Evolutionary conservation across 2,888 invertebrate species (phyloP), one percentile per base, ranked within the genome.

Genomic region (Malthinus seriepunctatus): DNA sequence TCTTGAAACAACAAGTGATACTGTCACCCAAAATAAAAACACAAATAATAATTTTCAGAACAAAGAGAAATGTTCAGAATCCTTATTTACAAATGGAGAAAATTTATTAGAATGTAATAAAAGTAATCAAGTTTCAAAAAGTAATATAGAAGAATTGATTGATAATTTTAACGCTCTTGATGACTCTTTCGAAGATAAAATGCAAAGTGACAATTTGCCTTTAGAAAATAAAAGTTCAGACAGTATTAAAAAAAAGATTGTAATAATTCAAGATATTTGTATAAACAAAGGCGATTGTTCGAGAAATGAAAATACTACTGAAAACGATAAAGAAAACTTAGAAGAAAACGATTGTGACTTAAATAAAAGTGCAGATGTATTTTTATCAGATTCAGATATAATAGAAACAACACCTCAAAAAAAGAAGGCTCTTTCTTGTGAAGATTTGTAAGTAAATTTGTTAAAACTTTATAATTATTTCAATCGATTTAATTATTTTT

Each of bases 391-490:
- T 50, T 62, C 63, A 3, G 73, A 74, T 62, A 59, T 75, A 32
- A 69, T 76, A 2, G 73, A 75, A 60, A 68, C 66, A 3, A 75
- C 76, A 8, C 75, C 75, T 2, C 69, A 72, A 55, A 71, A 55
- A 38, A 42, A 32, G 32, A 55, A 52, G 34, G 34, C 60, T 8
- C 11, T 32, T 9, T 42, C 59, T 39, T 32, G 51, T n/a, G 52
- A 51, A 9, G 39, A 33, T 11, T 6, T 57, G 44, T 57, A 50
- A 44, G 55, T 56, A 49, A 9, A 10, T 51, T 14, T 14, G 45
- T 35, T 32, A 51, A 4, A 8, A 23, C 11, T 15, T 10, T 47
- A 10, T 12, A 8, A 7, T 31, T 47, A 2, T 47, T 32, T 7
- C 23, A 47, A 8, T 23, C 37, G 39, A 32, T 50, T 47, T 33